phyloP scores from a whole-genome alignment of 2,797 vertebrate species.

The Spizella passerina region DNA sequence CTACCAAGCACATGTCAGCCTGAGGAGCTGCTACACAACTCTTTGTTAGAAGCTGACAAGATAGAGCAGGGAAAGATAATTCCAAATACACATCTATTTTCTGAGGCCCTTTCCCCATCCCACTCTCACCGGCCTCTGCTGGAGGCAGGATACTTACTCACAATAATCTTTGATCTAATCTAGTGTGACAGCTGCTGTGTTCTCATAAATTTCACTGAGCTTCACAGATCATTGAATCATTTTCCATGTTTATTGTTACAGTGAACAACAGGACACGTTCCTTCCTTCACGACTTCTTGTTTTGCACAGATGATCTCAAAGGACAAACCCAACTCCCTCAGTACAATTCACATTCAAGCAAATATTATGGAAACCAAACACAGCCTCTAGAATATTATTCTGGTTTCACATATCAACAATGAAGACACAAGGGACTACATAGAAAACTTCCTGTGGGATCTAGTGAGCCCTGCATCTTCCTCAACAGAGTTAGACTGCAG shows the following conservation, averaged over 20 bases:
- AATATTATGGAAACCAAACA: not conserved
- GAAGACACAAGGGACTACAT: not conserved
- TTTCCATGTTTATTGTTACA: not conserved
- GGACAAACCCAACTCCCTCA: not conserved
- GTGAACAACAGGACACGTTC: not conserved
- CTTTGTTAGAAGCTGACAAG: not conserved
- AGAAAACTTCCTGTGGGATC: not conserved
- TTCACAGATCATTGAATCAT: not conserved
- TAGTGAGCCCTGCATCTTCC: not conserved
- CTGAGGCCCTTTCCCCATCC: not conserved
- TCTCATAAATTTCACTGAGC: conserved; percentile 4
- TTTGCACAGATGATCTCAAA: not conserved
- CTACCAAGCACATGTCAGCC: not conserved
- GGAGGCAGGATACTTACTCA: not conserved
- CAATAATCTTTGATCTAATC: not conserved
- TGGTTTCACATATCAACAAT: not conserved
- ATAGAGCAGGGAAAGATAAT: not conserved
- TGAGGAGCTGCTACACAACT: not conserved
- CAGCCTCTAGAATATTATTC: not conserved
- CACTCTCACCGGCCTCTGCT: not conserved
- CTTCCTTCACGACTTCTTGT: not conserved
- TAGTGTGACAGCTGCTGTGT: not conserved
- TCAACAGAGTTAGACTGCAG: not conserved
- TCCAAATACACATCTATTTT: not conserved
- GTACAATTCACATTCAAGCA: not conserved